Evolutionary conservation across 1,140 invertebrate genomes (phyloP).

Genomic region (Triops longicaudatus): DNA sequence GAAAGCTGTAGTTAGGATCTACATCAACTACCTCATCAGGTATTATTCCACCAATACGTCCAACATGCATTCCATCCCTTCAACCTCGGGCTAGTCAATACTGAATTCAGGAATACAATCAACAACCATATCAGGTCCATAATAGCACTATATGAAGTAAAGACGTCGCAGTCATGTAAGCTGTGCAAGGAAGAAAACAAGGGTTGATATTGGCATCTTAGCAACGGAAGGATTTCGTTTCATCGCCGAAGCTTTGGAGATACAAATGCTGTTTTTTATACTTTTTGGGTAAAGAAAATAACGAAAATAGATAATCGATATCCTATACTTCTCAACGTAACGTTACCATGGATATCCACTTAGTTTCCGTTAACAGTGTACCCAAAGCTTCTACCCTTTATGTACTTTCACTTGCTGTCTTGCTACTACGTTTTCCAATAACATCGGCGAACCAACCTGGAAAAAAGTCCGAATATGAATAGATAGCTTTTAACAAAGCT

Average conservation of each 20-base stretch:
- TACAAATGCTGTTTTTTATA: background rate
- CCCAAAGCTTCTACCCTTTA: background rate
- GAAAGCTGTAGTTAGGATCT: too few relatives aligned
- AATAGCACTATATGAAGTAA: too few relatives aligned
- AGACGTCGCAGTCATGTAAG: too few relatives aligned
- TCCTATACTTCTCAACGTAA: background rate
- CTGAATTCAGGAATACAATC: too few relatives aligned
- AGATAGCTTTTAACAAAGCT: too few relatives aligned
- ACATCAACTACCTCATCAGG: too few relatives aligned
- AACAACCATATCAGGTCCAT: too few relatives aligned
- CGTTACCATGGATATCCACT: background rate
- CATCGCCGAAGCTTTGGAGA: background rate
- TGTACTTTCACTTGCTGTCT: background rate
- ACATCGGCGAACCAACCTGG: too few relatives aligned
- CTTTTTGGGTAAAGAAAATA: background rate
- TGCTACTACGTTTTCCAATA: background rate
- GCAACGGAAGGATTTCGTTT: background rate
- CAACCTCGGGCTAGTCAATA: too few relatives aligned
- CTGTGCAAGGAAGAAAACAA: background rate
- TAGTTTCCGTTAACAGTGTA: background rate
- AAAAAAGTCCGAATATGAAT: too few relatives aligned
- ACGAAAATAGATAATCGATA: background rate
- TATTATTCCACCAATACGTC: too few relatives aligned
- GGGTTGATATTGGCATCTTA: background rate
- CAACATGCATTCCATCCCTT: too few relatives aligned